Percentiles rank a stretch among this genome's conserved stretches.
phyloP scores from a whole-genome alignment of 1,140 invertebrate species.

The Neodiprion fabricii region DNA sequence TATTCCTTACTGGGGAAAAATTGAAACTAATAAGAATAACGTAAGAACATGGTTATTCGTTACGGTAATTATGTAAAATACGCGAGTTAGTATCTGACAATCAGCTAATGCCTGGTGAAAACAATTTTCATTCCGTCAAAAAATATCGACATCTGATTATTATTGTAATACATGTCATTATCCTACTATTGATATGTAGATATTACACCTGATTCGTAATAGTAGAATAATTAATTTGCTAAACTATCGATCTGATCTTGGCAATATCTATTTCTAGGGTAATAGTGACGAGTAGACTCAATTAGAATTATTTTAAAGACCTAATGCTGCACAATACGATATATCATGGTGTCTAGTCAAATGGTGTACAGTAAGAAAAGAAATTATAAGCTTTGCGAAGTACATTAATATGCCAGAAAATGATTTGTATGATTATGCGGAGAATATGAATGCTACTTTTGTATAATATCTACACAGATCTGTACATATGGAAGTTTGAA shows the following conservation, averaged over 20 bases:
- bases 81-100: neutral
- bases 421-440: neutral
- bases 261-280: neutral
- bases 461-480: neutral
- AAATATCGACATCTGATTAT: neutral
- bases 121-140: neutral
- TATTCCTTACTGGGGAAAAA: neutral
- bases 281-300: neutral
- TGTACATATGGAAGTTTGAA: neutral
- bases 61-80: neutral
- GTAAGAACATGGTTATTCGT: too few species aligned
- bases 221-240: neutral
- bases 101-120: neutral
- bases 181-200: neutral
- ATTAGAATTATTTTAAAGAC: conserved; percentile 1
- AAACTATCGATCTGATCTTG: neutral
- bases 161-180: neutral
- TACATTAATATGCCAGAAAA: too few species aligned
- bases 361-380: neutral
- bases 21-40: neutral
- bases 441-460: neutral
- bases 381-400: neutral
- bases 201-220: neutral
- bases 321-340: neutral
- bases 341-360: conserved; percentile 3